These are phyloP conservation scores for Ganaspis sp. DNA, from an alignment of 1,140 invertebrate species.

Conservation along the genomic window DNA sequence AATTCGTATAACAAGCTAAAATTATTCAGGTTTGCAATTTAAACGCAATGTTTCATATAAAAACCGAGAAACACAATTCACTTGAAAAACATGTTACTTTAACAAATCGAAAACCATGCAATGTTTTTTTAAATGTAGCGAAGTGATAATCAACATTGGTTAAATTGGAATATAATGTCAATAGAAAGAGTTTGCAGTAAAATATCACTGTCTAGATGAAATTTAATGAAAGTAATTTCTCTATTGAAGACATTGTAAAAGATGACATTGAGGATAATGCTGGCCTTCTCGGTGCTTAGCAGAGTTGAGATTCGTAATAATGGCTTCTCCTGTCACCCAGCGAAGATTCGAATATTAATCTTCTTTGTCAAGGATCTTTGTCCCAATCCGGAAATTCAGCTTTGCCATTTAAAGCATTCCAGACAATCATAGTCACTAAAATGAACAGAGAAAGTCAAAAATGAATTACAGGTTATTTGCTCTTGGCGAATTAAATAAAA, in stretches of 20 bases:
- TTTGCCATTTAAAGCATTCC: neutral
- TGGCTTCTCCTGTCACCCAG: constrained; percentile 8
- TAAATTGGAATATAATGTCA: neutral
- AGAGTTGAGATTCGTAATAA: constrained; percentile 20
- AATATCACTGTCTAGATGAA: neutral
- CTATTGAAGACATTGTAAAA: neutral
- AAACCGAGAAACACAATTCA: too few relatives aligned
- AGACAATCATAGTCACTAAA: neutral
- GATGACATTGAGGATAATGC: constrained; percentile 23
- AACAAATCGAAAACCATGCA: too few relatives aligned
- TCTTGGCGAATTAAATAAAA: too few relatives aligned
- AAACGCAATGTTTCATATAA: too few relatives aligned
- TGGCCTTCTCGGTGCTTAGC: constrained; percentile 14
- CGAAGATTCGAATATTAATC: constrained; percentile 26
- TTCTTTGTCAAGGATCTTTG: constrained; percentile 16
- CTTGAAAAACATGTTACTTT: too few relatives aligned
- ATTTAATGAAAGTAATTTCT: constrained; percentile 6
- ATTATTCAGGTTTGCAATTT: too few relatives aligned
- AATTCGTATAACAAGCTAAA: too few relatives aligned
- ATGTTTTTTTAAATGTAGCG: too few relatives aligned
- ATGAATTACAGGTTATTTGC: neutral
- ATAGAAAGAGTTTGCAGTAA: neutral
- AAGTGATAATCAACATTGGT: too few relatives aligned
- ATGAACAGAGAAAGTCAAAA: neutral
- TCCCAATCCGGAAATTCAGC: constrained; percentile 1